Base-by-base conservation (phyloP, 2,888 invertebrate species). In the Archips xylosteana region DNA sequence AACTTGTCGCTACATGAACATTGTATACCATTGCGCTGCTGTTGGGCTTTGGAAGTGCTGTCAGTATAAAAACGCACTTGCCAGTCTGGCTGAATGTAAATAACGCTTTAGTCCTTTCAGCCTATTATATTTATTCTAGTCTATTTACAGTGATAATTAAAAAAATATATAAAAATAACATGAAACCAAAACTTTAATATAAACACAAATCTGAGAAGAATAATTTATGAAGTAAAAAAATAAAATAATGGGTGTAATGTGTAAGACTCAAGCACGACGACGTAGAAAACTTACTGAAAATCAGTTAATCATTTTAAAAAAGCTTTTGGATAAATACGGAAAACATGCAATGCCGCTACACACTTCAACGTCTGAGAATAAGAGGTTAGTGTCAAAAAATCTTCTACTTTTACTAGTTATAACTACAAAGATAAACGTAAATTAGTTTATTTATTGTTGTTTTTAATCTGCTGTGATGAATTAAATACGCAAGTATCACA, bases 1-100 rank as follows among this genome's bases (percentile, higher is more conserved):
- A 78, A 89, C 88, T 81, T 85, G 88, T 89, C 83, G 75, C 77
- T 84, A 86, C 88, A 85, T 75, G 88, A 79, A 75, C 72, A 76
- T 60, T 70, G 71, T 76, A 75, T 77, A 71, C 67, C 65, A 73
- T 66, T 73, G 70, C 77, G 64, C 70, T 12, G 57, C 6, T 32
- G 57, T n/a, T 32, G 57, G 3, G 57, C 12, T 10, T 10, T 57
- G 32, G 3, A 23, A 10, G 3, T 32, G 13, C 39, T n/a, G 57
- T n/a, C 65, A 70, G 69, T 70, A 65, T 64, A 60, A 64, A 51
- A 51, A 70, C 70, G 8, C 36, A 63, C 54, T 63, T 47, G 49
- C 47, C 62, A 69, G 34, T n/a, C 3, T 45, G 57, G 68, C 72
- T 62, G 72, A 62, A 39, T 10, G 36, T 69, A 66, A 57, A 32